Percentiles rank a stretch among this genome's conserved stretches.
phyloP scores from a whole-genome alignment of 2,113 vertebrate species.

The Dicaeum eximium region DNA sequence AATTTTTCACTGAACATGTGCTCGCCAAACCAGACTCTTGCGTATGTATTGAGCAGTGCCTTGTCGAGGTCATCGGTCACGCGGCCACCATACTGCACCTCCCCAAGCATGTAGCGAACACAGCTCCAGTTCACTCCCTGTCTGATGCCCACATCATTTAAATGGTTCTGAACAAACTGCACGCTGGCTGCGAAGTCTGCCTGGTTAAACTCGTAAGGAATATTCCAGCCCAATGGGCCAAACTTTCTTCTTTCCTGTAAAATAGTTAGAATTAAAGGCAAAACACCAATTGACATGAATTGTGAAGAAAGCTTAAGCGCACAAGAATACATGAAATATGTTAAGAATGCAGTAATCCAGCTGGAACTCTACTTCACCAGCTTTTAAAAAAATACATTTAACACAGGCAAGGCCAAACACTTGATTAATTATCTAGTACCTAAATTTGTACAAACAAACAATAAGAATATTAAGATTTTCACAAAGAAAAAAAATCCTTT shows the following conservation, averaged over 20 bases:
- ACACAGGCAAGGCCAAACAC: background rate
- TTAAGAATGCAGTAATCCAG: background rate
- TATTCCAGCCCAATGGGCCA: slow-evolving; percentile 85
- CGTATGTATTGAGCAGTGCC: slow-evolving; percentile 77
- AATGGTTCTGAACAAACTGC: slow-evolving; percentile 84
- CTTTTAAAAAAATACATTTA: background rate
- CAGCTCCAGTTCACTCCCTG: slow-evolving; percentile 81
- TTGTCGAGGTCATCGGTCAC: slow-evolving; percentile 85
- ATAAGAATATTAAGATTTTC: background rate
- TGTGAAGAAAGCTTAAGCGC: background rate
- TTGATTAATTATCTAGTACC: background rate
- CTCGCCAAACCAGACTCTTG: slow-evolving; percentile 82
- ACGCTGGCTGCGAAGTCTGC: slow-evolving; percentile 81
- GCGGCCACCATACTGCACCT: slow-evolving; percentile 83
- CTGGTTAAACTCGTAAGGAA: slow-evolving; percentile 87
- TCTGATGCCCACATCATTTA: slow-evolving; percentile 72
- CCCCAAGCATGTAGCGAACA: slow-evolving; percentile 81
- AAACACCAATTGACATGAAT: background rate
- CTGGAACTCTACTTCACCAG: background rate
- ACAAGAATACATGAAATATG: background rate
- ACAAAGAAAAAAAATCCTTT: background rate
- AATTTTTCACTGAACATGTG: slow-evolving; percentile 76
- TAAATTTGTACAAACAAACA: background rate
- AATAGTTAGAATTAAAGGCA: background rate
- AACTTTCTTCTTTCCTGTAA: slow-evolving; percentile 83